A percentile compares a stretch with the other conserved stretches of the same genome.
These are phyloP conservation scores for Anagyrus pseudococci DNA, from an alignment of 2,888 invertebrate species.

Conservation along the genomic window DNA sequence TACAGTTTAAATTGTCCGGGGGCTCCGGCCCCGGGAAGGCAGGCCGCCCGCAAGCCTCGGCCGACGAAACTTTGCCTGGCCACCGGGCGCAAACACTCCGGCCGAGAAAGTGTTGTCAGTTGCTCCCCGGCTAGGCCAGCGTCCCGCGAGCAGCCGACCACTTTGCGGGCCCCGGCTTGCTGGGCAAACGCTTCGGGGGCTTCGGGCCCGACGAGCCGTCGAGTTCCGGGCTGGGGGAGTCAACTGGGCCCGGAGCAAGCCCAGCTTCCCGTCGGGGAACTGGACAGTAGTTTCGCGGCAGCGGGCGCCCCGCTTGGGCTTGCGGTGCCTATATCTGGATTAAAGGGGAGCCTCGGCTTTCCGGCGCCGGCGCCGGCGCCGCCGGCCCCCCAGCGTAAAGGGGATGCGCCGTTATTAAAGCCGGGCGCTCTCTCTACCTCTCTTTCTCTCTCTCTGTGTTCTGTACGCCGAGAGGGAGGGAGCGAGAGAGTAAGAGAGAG, in stretches of 20 bases:
- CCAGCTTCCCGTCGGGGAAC: constrained; percentile 21
- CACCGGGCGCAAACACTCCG: too few relatives aligned
- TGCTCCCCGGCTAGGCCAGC: not conserved
- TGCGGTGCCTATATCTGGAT: constrained; percentile 40
- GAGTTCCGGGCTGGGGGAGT: not conserved
- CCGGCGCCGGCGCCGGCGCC: constrained; percentile 31
- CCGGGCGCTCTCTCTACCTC: constrained; percentile 42
- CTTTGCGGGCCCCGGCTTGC: not conserved
- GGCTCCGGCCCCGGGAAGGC: too few relatives aligned
- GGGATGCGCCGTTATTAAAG: constrained; percentile 55
- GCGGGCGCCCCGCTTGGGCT: constrained; percentile 1
- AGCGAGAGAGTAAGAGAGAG: too few relatives aligned
- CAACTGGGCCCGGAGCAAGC: not conserved
- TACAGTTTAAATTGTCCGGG: too few relatives aligned
- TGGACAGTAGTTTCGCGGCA: constrained; percentile 40
- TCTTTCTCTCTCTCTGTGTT: constrained; percentile 17
- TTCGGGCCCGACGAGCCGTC: not conserved
- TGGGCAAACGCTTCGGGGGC: not conserved
- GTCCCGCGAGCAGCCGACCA: not conserved
- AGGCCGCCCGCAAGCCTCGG: too few relatives aligned
- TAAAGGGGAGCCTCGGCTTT: constrained; percentile 48
- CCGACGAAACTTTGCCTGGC: too few relatives aligned
- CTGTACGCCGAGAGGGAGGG: too few relatives aligned
- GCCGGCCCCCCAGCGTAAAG: constrained; percentile 51
- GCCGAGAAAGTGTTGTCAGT: too few relatives aligned